Evolutionary conservation across 2,113 vertebrate genomes (phyloP).

Genomic region (Mungos mungo): DNA sequence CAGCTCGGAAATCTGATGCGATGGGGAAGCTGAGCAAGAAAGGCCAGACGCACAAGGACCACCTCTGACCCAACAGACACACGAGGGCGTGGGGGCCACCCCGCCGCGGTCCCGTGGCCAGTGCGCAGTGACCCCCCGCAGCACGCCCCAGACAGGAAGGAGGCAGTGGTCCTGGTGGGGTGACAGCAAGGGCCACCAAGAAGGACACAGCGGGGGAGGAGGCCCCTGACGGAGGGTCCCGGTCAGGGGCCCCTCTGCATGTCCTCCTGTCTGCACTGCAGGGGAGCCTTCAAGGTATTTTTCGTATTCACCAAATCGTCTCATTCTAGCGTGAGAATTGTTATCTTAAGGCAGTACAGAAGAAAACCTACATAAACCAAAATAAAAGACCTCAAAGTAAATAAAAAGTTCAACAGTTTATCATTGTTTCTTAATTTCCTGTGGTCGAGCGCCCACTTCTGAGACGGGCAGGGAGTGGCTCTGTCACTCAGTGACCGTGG

Average conservation of each 20-base stretch:
- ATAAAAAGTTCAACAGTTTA: background rate
- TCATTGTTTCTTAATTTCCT: background rate
- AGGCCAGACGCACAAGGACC: background rate
- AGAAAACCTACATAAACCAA: background rate
- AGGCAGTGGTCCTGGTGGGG: rapidly evolving
- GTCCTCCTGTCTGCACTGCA: background rate
- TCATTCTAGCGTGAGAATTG: background rate
- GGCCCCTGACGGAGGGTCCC: background rate
- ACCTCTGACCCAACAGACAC: background rate
- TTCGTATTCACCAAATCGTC: background rate
- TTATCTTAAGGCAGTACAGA: background rate
- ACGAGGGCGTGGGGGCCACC: background rate
- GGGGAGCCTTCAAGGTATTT: background rate
- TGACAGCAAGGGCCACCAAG: background rate
- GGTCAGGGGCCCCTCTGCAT: background rate
- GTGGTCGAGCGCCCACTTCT: background rate
- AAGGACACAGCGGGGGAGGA: background rate
- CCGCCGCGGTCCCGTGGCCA: too few relatives aligned
- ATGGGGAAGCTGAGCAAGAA: background rate
- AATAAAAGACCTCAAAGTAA: slow-evolving; percentile 34
- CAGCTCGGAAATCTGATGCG: background rate
- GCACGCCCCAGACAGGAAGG: background rate
- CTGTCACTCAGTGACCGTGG: background rate
- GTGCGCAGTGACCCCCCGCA: background rate
- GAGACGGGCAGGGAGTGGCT: background rate